A percentile compares a stretch with the other conserved stretches of the same genome.
Conservation (phyloP, 2,797 vertebrate genomes). For the Amblyraja radiata region DNA sequence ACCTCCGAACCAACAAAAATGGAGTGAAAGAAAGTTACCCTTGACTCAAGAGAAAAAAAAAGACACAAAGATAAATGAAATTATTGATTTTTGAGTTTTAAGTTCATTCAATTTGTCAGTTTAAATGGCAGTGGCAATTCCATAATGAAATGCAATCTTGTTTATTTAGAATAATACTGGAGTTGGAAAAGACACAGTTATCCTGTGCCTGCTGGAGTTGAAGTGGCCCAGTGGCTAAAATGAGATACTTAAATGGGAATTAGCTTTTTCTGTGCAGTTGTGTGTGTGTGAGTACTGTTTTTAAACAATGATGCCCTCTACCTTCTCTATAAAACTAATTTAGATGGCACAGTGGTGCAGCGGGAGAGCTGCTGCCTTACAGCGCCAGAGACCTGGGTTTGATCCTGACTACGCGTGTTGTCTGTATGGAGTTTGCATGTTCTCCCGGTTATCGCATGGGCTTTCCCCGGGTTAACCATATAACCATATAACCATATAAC, state of each 20-base stretch:
- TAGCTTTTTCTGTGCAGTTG: not conserved
- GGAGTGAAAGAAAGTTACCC: no score
- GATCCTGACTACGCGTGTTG: no score
- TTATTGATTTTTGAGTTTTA: not conserved
- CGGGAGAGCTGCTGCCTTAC: no score
- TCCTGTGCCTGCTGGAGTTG: not conserved
- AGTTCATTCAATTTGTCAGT: not conserved
- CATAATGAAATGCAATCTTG: no score
- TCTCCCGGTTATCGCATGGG: no score
- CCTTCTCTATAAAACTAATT: slow-evolving; percentile 1
- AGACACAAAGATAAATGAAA: not conserved
- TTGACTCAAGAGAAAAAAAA: no score
- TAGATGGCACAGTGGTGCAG: no score
- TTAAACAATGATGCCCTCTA: not conserved
- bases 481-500: no score
- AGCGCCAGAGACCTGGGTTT: no score
- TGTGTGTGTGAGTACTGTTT: not conserved
- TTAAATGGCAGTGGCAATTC: not conserved
- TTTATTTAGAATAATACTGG: not conserved
- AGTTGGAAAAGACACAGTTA: not conserved
- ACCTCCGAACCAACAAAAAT: no score
- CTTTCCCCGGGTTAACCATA: no score
- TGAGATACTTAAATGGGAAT: not conserved
- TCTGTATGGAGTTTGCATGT: no score
- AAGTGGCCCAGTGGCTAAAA: not conserved